Evolutionary conservation across 2,888 invertebrate genomes (phyloP).

Genomic region (Poecilobothrus nobilitatus): DNA sequence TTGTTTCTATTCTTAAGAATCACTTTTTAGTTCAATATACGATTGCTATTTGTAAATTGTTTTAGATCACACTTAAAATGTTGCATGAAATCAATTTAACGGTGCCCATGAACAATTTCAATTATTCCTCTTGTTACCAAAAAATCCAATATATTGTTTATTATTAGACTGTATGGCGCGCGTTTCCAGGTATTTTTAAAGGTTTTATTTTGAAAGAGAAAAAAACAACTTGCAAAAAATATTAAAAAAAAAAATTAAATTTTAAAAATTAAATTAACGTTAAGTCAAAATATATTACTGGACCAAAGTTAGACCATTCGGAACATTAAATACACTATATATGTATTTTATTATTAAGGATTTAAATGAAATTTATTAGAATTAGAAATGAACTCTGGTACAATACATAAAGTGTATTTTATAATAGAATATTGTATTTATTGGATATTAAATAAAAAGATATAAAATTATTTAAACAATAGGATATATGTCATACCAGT

Average conservation of each 20-base stretch:
- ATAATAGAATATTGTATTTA: neutral
- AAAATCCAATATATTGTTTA: neutral
- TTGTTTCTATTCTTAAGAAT: too few relatives aligned
- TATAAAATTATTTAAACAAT: neutral
- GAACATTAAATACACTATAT: neutral
- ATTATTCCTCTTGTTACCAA: neutral
- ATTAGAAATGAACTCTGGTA: too few relatives aligned
- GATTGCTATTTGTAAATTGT: neutral
- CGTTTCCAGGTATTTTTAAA: neutral
- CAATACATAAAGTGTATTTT: neutral
- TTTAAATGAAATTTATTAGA: too few relatives aligned
- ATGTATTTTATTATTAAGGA: neutral
- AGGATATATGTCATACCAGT: neutral
- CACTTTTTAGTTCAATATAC: neutral
- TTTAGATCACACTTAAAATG: neutral
- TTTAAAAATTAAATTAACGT: too few relatives aligned
- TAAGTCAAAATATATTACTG: too few relatives aligned
- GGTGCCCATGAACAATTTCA: neutral
- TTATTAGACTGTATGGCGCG: neutral
- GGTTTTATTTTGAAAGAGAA: neutral
- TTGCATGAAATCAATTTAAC: constrained; percentile 3
- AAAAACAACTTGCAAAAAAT: too few relatives aligned
- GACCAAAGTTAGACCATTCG: neutral
- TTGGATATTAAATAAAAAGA: neutral
- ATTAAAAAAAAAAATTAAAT: too few relatives aligned